phyloP scores from a whole-genome alignment of 2,888 invertebrate genomes.

The Drosophila kanekoi region DNA sequence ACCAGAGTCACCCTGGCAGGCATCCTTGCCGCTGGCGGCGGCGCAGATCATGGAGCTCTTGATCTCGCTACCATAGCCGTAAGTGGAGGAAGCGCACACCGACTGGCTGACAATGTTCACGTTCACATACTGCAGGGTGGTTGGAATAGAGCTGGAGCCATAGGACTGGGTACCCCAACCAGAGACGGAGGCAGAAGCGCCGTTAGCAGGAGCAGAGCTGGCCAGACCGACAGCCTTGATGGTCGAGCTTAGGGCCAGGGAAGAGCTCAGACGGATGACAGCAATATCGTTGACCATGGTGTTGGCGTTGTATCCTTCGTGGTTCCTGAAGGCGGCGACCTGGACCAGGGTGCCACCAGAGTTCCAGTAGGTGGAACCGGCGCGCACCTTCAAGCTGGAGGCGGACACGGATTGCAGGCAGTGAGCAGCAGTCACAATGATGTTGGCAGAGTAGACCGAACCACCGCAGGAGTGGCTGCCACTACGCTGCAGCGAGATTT shows the following conservation, averaged over 20 bases:
- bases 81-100: constrained; percentile 83
- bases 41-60: constrained; percentile 69
- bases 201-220: constrained; percentile 59
- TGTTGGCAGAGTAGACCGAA: constrained; percentile 85
- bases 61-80: constrained; percentile 71
- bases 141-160: constrained; percentile 61
- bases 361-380: constrained; percentile 85
- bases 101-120: constrained; percentile 83
- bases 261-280: constrained; percentile 85
- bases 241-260: constrained; percentile 84
- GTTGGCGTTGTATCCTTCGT: constrained; percentile 85
- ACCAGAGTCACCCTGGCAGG: constrained; percentile 79
- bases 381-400: constrained; percentile 83
- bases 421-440: constrained; percentile 87
- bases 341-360: constrained; percentile 58
- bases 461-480: constrained; percentile 87
- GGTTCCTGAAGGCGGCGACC: constrained; percentile 68
- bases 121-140: constrained; percentile 85
- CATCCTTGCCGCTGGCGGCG: constrained; percentile 51
- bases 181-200: constrained; percentile 60
- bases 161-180: constrained; percentile 76
- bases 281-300: constrained; percentile 87
- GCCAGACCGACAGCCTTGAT: constrained; percentile 85
- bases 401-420: constrained; percentile 83
- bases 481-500: constrained; percentile 73